These are phyloP conservation scores for Aporrectodea caliginosa DNA, from an alignment of 1,140 invertebrate species.

Conservation along the genomic window DNA sequence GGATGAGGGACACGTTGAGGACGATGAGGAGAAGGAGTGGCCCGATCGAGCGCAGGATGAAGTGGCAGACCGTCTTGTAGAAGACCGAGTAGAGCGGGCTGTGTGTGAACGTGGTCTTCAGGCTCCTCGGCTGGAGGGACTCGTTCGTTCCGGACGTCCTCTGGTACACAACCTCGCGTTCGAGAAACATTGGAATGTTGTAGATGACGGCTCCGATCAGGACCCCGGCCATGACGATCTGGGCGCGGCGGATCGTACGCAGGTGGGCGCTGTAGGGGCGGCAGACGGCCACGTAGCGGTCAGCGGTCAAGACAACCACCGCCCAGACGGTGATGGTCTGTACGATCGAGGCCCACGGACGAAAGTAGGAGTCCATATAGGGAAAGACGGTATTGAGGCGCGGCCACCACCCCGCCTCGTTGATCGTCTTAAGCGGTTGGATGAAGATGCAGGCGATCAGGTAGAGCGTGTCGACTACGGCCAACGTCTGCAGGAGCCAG, in stretches of 20 bases:
- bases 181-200: conserved; percentile 28
- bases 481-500: conserved; percentile 30
- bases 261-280: conserved; percentile 28
- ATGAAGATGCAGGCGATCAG: conserved; percentile 32
- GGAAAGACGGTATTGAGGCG: conserved; percentile 15
- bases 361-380: conserved; percentile 25
- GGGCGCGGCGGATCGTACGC: conserved; percentile 14
- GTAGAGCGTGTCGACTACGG: conserved; percentile 32
- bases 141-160: not conserved
- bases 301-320: conserved; percentile 47
- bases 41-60: conserved; percentile 29
- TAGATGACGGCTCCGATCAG: conserved; percentile 16
- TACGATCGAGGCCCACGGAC: conserved; percentile 19
- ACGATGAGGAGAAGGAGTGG: conserved; percentile 30
- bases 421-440: conserved; percentile 27
- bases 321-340: conserved; percentile 45
- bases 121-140: not conserved
- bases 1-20: conserved; percentile 27
- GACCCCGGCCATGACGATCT: conserved; percentile 14
- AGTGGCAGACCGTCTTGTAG: conserved; percentile 33
- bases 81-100: conserved; percentile 29
- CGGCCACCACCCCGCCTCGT: conserved; percentile 19
- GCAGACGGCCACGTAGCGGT: conserved; percentile 43
- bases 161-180: conserved; percentile 14
- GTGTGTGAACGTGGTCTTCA: conserved; percentile 16